Percentiles rank a stretch among this genome's conserved stretches.
Conservation (phyloP, 2,113 vertebrate genomes). For the Syrrhaptes paradoxus region DNA sequence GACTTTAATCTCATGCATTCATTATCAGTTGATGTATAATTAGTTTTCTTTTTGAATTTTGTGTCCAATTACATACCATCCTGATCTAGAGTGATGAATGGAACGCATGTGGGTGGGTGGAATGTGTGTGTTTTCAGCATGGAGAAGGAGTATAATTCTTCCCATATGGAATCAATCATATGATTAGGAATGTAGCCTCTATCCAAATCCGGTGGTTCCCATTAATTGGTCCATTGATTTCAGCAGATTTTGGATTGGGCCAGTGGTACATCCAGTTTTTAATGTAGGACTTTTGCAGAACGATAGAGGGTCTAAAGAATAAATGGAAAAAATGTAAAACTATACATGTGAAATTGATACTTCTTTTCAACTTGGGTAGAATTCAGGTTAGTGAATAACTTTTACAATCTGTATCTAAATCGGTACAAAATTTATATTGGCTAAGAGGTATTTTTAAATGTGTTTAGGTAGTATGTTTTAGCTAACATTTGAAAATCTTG, state of each 20-base stretch:
- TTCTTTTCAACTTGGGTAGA: not conserved
- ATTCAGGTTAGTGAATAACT: not conserved
- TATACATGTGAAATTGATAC: not conserved
- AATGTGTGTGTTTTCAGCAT: not conserved
- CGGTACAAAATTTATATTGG: not conserved
- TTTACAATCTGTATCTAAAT: not conserved
- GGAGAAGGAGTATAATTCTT: constrained; percentile 4
- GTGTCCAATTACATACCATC: not conserved
- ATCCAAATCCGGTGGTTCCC: not conserved
- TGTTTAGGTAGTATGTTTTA: not conserved
- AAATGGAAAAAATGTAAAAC: not conserved
- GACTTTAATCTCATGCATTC: not conserved
- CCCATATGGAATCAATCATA: not conserved
- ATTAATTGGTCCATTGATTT: constrained; percentile 1
- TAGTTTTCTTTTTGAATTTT: not conserved
- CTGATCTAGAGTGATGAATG: not conserved
- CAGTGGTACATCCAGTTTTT: not conserved
- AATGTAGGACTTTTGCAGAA: not conserved
- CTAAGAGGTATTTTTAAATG: not conserved
- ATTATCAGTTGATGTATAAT: not conserved
- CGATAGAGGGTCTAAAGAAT: not conserved
- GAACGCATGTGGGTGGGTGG: not conserved
- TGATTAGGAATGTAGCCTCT: not conserved
- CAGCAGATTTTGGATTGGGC: not conserved
- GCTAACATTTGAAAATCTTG: not conserved